Evolutionary conservation across 2,113 vertebrate genomes (phyloP).

Genomic region (Lasiurus borealis): DNA sequence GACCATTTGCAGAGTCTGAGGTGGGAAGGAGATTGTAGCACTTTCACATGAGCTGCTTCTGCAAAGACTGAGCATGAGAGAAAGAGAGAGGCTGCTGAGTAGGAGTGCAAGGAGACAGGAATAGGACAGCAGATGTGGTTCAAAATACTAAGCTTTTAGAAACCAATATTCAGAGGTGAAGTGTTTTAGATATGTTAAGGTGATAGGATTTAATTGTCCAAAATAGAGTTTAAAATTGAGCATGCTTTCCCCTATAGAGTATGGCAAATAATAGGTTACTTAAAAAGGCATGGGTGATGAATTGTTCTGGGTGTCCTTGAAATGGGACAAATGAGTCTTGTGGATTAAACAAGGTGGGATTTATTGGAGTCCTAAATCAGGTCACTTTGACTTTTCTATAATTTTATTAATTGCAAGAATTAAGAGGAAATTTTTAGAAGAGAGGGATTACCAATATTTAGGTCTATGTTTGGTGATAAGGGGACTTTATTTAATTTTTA

Average conservation of each 20-base stretch:
- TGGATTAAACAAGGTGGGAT: background rate
- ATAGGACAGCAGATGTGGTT: background rate
- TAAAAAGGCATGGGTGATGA: background rate
- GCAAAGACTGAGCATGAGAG: background rate
- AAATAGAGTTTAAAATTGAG: background rate
- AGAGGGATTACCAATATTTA: background rate
- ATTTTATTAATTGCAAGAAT: background rate
- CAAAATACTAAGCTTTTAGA: background rate
- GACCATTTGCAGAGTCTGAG: background rate
- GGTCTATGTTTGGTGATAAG: background rate
- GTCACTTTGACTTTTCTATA: background rate
- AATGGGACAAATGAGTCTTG: background rate
- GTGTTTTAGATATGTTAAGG: background rate
- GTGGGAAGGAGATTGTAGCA: background rate
- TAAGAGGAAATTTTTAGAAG: background rate
- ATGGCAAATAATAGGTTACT: background rate
- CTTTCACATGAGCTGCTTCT: background rate
- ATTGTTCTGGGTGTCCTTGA: constrained; percentile 12
- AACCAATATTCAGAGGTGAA: background rate
- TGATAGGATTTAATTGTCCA: background rate
- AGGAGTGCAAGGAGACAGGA: background rate
- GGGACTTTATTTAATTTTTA: background rate
- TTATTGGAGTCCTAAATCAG: background rate
- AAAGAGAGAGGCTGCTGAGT: background rate
- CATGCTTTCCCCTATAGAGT: background rate